Evolutionary conservation across 1,140 invertebrate species (phyloP).

Genomic region (Ladona fulva): DNA sequence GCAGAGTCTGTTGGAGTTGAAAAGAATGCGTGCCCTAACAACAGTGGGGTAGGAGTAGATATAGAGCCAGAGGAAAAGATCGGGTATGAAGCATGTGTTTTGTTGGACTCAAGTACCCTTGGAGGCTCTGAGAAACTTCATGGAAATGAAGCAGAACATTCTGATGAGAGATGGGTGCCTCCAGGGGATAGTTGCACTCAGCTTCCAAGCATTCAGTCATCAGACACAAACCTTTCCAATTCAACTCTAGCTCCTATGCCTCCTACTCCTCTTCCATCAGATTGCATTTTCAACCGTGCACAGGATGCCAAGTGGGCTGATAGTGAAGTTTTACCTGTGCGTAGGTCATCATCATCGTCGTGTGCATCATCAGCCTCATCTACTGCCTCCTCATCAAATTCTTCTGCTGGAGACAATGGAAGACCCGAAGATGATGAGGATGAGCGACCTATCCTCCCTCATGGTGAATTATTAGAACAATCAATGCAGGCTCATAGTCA

Average conservation of each 20-base stretch:
- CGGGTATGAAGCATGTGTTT: background rate
- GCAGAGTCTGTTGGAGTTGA: background rate
- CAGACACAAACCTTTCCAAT: slow-evolving; percentile 31
- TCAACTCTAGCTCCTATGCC: slow-evolving; percentile 38
- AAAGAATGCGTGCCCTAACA: background rate
- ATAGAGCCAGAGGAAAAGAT: background rate
- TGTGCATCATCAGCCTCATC: slow-evolving; percentile 44
- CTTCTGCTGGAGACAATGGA: background rate
- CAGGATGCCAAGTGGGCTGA: slow-evolving; percentile 58
- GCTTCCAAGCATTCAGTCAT: slow-evolving; percentile 30
- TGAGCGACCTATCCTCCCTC: background rate
- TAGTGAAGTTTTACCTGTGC: slow-evolving; percentile 54
- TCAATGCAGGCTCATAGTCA: background rate
- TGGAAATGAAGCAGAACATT: slow-evolving; percentile 37
- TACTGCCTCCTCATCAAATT: slow-evolving; percentile 40
- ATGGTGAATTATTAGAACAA: background rate
- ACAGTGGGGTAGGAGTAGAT: background rate
- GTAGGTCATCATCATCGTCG: slow-evolving; percentile 57
- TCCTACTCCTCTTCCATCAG: slow-evolving; percentile 52
- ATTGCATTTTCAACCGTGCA: slow-evolving; percentile 50
- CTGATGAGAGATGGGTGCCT: slow-evolving; percentile 55
- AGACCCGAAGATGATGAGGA: background rate
- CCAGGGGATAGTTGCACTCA: slow-evolving; percentile 39
- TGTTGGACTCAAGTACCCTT: slow-evolving; percentile 31
- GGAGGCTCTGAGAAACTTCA: slow-evolving; percentile 40